Percentiles rank a stretch among this genome's conserved stretches.
These are phyloP conservation scores for Drosophila antonietae DNA, from an alignment of 2,888 invertebrate genomes.

Conservation along the genomic window DNA sequence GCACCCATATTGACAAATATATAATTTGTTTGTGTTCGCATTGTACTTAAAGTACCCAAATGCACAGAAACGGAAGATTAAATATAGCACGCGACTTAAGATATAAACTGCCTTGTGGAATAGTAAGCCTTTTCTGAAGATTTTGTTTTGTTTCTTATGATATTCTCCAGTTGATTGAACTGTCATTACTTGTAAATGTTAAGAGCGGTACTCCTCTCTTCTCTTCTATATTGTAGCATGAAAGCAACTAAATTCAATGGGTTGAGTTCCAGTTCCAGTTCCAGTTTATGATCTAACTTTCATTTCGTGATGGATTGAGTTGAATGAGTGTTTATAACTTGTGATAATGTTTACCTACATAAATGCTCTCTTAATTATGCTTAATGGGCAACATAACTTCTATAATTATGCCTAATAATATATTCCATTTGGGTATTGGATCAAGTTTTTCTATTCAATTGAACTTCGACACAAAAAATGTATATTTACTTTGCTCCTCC, in stretches of 20 bases:
- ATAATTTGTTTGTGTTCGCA: not conserved
- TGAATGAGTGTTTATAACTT: not conserved
- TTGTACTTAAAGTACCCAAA: conserved; percentile 1
- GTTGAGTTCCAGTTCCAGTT: not conserved
- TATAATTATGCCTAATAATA: conserved; percentile 2
- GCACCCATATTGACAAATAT: not conserved
- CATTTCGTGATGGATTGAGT: not conserved
- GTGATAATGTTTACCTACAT: not conserved
- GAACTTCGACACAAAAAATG: too few species aligned
- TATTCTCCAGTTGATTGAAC: not conserved
- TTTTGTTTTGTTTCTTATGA: not conserved
- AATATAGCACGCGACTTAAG: not conserved
- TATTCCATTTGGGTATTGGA: not conserved
- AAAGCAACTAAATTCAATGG: not conserved
- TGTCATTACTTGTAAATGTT: not conserved
- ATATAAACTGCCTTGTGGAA: not conserved
- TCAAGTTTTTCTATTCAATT: too few species aligned
- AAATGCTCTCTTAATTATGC: too few species aligned
- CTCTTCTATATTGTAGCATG: too few species aligned
- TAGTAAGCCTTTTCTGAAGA: not conserved
- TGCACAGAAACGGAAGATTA: not conserved
- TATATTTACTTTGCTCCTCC: too few species aligned
- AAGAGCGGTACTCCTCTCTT: too few species aligned
- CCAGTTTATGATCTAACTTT: not conserved
- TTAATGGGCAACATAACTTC: not conserved